Conservation (phyloP, 2,113 vertebrate species). For the Entomyzon cyanotis region DNA sequence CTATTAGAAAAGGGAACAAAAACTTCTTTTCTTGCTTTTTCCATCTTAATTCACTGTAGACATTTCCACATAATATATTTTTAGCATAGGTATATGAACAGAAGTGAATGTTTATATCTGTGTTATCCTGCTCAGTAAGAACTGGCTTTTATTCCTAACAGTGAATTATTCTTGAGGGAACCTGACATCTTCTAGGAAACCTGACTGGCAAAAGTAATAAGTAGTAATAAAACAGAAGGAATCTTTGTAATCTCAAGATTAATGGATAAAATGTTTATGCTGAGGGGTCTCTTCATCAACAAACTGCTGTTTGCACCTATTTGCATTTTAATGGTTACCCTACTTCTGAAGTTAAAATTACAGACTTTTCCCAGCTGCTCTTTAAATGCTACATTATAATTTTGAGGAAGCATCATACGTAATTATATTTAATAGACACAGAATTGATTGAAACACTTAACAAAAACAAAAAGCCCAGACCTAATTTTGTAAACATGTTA, state of each 20-base stretch:
- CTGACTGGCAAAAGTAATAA: background rate
- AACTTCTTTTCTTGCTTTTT: background rate
- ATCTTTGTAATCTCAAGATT: slow-evolving; percentile 4
- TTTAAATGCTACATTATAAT: slow-evolving; percentile 76
- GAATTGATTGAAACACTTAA: slow-evolving; percentile 80
- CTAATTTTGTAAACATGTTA: slow-evolving; percentile 80
- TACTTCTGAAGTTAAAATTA: slow-evolving; percentile 72
- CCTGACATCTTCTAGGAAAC: slow-evolving; percentile 11
- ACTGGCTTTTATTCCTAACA: background rate
- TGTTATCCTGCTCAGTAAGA: background rate
- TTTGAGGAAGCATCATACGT: slow-evolving; percentile 76
- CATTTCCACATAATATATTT: background rate
- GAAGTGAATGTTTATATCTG: background rate
- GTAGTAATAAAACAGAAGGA: background rate
- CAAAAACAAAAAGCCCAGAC: slow-evolving; percentile 74
- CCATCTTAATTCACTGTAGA: background rate
- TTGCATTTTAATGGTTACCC: slow-evolving; percentile 76
- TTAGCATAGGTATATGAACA: background rate
- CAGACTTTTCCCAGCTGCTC: slow-evolving; percentile 75
- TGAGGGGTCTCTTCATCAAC: slow-evolving; percentile 12
- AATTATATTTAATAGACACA: slow-evolving; percentile 81
- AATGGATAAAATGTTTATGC: slow-evolving; percentile 43
- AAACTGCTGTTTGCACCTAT: slow-evolving; percentile 61
- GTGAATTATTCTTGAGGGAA: slow-evolving; percentile 1
- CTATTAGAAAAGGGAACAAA: background rate